These are phyloP conservation scores for Nomada ruficornis DNA, from an alignment of 2,888 invertebrate species.

Conservation along the genomic window DNA sequence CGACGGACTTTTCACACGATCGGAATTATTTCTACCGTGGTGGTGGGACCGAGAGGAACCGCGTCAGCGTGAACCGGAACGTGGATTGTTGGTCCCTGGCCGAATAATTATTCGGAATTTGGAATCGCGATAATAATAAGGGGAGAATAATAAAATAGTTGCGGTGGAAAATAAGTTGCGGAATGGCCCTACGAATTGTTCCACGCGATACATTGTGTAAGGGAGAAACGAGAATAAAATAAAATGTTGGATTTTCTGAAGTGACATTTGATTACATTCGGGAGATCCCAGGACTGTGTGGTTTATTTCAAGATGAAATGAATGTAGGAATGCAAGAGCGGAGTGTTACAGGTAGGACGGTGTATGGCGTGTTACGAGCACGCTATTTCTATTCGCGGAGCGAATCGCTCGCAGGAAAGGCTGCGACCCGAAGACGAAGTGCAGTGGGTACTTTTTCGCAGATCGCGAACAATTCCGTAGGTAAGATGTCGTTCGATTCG, in stretches of 20 bases:
- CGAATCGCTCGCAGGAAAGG: conserved; percentile 20
- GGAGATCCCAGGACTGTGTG: no score
- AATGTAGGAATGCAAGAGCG: neutral
- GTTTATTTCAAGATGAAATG: neutral
- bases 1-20: neutral
- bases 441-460: conserved; percentile 21
- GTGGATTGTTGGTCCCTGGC: no score
- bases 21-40: conserved; percentile 11
- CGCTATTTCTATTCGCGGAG: conserved; percentile 37
- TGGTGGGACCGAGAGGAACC: neutral
- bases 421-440: conserved; percentile 21
- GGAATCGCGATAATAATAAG: no score
- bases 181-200: no score
- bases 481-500: neutral
- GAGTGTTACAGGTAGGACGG: neutral
- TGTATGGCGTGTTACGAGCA: neutral
- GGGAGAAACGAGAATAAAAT: no score
- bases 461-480: neutral
- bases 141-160: no score
- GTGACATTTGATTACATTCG: no score
- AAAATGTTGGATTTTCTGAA: no score
- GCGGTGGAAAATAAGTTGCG: no score
- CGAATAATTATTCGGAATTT: no score
- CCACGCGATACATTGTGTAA: no score
- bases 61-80: neutral